Base-by-base conservation (phyloP, 2,113 vertebrate species). In the Psittacara wagleri region DNA sequence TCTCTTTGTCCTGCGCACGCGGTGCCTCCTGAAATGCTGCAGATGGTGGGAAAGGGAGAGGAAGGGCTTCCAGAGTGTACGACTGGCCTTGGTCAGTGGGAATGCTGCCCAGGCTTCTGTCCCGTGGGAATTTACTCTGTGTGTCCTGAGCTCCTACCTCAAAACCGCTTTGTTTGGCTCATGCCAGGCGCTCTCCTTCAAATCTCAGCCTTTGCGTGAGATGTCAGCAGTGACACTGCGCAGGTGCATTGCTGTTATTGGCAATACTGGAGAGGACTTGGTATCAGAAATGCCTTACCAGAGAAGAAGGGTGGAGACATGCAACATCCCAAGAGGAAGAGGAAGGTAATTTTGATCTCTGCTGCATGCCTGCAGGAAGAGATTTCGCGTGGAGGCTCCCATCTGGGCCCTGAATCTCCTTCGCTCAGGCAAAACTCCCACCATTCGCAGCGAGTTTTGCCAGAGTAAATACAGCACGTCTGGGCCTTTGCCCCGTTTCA, bases 21-120 rank as follows among this genome's bases (percentile, higher is more conserved):
- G 0, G 39, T 2, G 3, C 43, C 64, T 94, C 46, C 69, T 81
- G 28, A 92, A 90, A 17, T 13, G 5, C 37, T 31, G 28, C 7
- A 2, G 43, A 75, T 11, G 4, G 72, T 73, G 55, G 48, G 69
- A 72, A 88, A 72, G 83, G 41, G 57, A 77, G n/a, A 73, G 39
- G 43, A 33, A 35, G 48, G 27, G 35, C 55, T 92, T 86, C 59
- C 84, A 88, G 51, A 19, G 18, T 37, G 63, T 62, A 76, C 75
- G 62, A 57, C 82, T 70, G 77, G 66, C 83, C 37, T 35, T 1
- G 6, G 64, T 66, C 48, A 35, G 52, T 3, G 12, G 92, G 91
- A 94, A 82, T n/a, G 70, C 74, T 87, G 92, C 92, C 94, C 9
- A 8, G 89, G 72, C 74, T 92, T 82, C 55, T 82, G 81, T 61